Base-by-base conservation (phyloP, 1,140 invertebrate species). In the Pseudomyrmex cubaensis region DNA sequence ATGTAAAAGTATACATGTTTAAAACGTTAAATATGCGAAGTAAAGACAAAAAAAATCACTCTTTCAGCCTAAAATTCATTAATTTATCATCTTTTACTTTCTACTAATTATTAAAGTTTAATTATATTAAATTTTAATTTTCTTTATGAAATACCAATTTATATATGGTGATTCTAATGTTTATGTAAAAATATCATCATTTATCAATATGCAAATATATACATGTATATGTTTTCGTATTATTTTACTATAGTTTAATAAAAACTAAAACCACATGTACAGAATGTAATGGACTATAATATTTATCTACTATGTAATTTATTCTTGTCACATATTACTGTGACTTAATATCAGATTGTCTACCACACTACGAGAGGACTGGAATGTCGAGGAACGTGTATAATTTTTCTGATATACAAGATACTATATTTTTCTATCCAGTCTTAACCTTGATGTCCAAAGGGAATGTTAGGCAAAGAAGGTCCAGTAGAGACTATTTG, bases 361-460 rank as follows among this genome's bases (percentile, higher is more conserved):
- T 46, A 9, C 52, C 13, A 76, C 50, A 69, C 22, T 10, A 50
- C 44, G 35, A 77, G 13, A 20, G 75, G 66, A 88, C 25, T 44
- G 64, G 46, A 83, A 72, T 66, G 61, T 52, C 61, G 57, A 54
- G 62, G 2, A 66, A 77, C 62, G 72, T 61, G 72, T 72, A 22
- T 48, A 70, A 84, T 88, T 80, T 88, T 87, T 87, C 56, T 44
- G 56, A 67, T 56, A 72, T 35, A 67, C n/a, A 9, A 48, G 5
- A 57, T 85, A 44, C 52, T 46, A 69, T 57, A 87, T 82, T 88
- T 88, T 90, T 67, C 87, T 89, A 88, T 74, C 78, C 89, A 87
- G 87, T 85, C 85, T 91, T 90, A 90, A 90, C 91, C 92, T 92
- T 92, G 89, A 89, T 70, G 85, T 74, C 69, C 64, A 88, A 89